Percentiles rank a stretch among this genome's conserved stretches.
These are phyloP conservation scores for Pygoscelis antarcticus DNA, from an alignment of 2,113 vertebrate genomes.

Conservation along the genomic window DNA sequence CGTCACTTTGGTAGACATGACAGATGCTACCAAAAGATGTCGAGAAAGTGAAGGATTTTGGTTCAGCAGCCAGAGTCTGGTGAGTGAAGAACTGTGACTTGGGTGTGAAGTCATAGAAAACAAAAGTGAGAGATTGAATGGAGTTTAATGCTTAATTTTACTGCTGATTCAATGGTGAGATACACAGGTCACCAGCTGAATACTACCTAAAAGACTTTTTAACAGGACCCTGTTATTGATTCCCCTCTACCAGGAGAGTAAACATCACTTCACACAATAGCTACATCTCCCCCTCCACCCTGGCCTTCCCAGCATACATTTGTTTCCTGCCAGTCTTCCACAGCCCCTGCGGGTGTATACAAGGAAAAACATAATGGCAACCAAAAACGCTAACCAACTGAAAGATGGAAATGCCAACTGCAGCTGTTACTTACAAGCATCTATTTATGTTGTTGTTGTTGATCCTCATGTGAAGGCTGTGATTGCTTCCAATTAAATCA, in stretches of 20 bases:
- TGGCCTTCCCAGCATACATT: neutral
- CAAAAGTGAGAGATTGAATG: neutral
- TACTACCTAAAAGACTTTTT: neutral
- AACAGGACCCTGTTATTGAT: neutral
- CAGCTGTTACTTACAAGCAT: neutral
- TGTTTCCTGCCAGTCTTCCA: neutral
- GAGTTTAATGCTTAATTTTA: neutral
- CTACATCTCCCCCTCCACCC: neutral
- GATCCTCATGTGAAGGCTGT: neutral
- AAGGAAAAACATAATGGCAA: neutral
- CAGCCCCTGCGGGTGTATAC: neutral
- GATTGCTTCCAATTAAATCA: neutral
- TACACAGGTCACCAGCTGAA: neutral
- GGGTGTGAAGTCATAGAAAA: neutral
- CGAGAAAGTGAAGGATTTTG: neutral
- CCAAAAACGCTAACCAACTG: neutral
- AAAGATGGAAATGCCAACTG: neutral
- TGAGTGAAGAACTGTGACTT: neutral
- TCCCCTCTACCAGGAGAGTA: neutral
- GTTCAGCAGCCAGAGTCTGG: neutral
- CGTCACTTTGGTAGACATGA: neutral
- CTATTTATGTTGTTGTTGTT: neutral
- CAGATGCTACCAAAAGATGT: neutral
- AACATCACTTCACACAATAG: neutral
- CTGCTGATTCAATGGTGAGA: neutral